Conservation (phyloP, 1,140 invertebrate species). For the Procambarus virginalis region DNA sequence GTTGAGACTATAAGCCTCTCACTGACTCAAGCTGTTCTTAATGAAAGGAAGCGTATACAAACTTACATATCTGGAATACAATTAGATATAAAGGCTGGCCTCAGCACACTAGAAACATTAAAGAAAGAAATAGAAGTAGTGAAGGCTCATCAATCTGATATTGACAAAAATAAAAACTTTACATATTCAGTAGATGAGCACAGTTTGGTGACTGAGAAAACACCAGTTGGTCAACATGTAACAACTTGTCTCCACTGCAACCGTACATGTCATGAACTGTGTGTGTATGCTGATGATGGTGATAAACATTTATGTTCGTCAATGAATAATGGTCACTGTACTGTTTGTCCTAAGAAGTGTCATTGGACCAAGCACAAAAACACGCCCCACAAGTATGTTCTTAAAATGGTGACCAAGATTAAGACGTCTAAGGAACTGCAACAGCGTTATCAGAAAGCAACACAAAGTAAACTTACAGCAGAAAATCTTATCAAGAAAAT, state of each 20-base stretch:
- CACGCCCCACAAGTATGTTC: neutral
- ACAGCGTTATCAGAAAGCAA: slow-evolving; percentile 15
- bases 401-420: neutral
- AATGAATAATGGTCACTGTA: slow-evolving; percentile 14
- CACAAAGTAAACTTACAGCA: neutral
- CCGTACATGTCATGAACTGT: neutral
- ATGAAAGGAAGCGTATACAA: slow-evolving; percentile 13
- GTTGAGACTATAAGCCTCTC: slow-evolving; percentile 16
- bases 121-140: slow-evolving; percentile 16
- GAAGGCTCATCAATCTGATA: neutral
- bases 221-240: neutral
- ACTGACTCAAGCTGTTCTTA: slow-evolving; percentile 26
- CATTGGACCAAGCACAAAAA: slow-evolving; percentile 25
- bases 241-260: neutral
- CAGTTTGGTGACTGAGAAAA: too few species aligned
- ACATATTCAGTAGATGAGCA: slow-evolving; percentile 4
- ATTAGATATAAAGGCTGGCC: neutral
- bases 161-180: slow-evolving; percentile 24
- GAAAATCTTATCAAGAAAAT: slow-evolving; percentile 6
- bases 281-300: neutral
- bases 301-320: slow-evolving; percentile 3
- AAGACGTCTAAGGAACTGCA: slow-evolving; percentile 16
- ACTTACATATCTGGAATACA: neutral
- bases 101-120: slow-evolving; percentile 4
- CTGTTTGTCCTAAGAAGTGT: neutral